Base-by-base conservation (phyloP, 2,888 invertebrate species). In the Lithophane leautieri region DNA sequence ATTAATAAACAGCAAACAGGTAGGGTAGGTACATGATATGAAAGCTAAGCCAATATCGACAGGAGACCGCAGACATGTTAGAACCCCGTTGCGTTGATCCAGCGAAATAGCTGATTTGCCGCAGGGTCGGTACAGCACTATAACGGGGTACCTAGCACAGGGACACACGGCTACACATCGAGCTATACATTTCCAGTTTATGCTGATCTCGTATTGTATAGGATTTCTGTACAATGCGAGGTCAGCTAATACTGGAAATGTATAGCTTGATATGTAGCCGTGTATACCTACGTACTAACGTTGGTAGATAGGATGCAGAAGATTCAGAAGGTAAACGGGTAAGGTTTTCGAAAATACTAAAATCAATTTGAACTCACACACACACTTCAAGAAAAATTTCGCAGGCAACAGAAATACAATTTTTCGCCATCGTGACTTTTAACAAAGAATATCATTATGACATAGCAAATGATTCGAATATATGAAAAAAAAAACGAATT, bases 51-150 rank as follows among this genome's bases (percentile, higher is more conserved):
- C 78, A 81, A 79, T 83, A 76, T 79, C 73, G 76, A 79, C 75
- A 73, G 52, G 72, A 77, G 69, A 81, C 87, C 78, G 79, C 86
- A 81, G 81, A 80, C 86, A 84, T 63, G 73, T 69, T 79, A 79
- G 83, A 65, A 63, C 70, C 76, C 73, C 80, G 82, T 82, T 82
- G 82, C 82, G 79, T 70, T 81, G 76, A 79, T 86, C 76, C 80
- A 80, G 75, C 72, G 75, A 78, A 82, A 86, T 80, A 74, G 74
- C 73, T 75, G 71, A 85, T 77, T 83, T 76, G 82, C 86, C 73
- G 66, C 75, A 65, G 81, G 81, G 80, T 73, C 50, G 73, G 61
- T 76, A 73, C 60, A 75, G 70, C 70, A 78, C 75, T 85, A 76
- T 79, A 81, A 44, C 69, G 50, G n/a, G 72, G 50, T 76, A 67